Evolutionary conservation across 2,113 vertebrate genomes (phyloP), one percentile per base, ranked within the genome.

Genomic region (Entelurus aequoreus): DNA sequence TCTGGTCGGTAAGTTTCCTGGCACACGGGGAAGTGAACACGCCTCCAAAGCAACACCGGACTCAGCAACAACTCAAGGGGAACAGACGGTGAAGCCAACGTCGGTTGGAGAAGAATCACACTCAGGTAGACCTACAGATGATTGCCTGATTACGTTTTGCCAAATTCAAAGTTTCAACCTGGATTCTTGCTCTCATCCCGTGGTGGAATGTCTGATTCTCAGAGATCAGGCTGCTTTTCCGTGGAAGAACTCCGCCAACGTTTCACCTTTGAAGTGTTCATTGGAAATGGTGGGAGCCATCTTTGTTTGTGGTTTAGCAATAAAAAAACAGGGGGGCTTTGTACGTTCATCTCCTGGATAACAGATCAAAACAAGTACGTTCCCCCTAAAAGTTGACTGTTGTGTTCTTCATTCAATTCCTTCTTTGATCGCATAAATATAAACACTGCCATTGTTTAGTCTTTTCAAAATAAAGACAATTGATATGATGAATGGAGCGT

Each of bases 241-340:
- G 72, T 75, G 77, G 65, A 65, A 73, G 60, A 57, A 70, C 63
- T 51, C 54, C 61, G 82, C 75, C 78, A 83, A 63, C 49, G 6
- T 55, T 21, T 58, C 35, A 46, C 60, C 76, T 88, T 88, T 88
- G 84, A 88, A 84, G 81, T 90, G 81, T 79, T 88, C 89, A 91
- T 88, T 75, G 73, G 63, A 79, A 68, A 53, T 38, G 65, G 82
- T 77, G 76, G 74, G 73, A 75, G 82, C 76, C 80, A 84, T 86
- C 79, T 87, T 89, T 83, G 77, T 86, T 82, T 88, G 79, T 74
- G 68, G 72, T 73, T 63, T 21, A 0, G 37, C 36, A 7, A 19
- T n/a, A n/a, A 52, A 9, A 11, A 57, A 54, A 44, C 19, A 56
- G 8, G 2, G 4, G 48, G n/a, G 10, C 11, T 51, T 46, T 21